Percentiles rank a stretch among this genome's conserved stretches.
Conservation (phyloP, 2,888 invertebrate genomes). For the Sarcophaga variegata region DNA sequence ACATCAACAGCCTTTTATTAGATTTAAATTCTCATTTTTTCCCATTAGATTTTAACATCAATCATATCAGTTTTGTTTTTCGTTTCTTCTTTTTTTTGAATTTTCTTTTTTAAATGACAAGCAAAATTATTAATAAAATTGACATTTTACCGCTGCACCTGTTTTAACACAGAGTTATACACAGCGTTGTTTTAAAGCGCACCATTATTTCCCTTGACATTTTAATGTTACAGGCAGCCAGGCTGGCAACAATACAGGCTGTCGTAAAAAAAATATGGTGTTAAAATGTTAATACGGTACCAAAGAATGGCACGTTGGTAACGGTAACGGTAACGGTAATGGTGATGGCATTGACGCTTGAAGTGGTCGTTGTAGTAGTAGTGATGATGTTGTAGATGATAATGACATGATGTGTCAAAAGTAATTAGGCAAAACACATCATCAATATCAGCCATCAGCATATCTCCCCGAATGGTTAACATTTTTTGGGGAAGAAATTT, state of each 20-base stretch:
- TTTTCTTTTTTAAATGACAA: not conserved
- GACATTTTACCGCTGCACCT: not conserved
- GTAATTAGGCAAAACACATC: constrained; percentile 70
- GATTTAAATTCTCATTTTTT: constrained; percentile 4
- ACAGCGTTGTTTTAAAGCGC: not conserved
- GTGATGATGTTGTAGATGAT: not conserved
- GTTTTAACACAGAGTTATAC: not conserved
- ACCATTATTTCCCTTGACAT: constrained; percentile 33
- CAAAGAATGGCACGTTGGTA: constrained; percentile 33
- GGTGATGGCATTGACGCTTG: not conserved
- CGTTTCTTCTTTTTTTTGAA: too few relatives aligned
- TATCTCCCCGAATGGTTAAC: not conserved
- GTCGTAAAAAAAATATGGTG: constrained; percentile 21
- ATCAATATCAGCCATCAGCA: constrained; percentile 31
- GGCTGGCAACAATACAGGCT: not conserved
- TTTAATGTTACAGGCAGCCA: constrained; percentile 39
- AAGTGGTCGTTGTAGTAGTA: not conserved
- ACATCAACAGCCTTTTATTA: not conserved
- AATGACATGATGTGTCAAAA: constrained; percentile 70
- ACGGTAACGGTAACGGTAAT: constrained; percentile 34
- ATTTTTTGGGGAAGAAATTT: not conserved
- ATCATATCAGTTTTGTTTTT: constrained; percentile 11
- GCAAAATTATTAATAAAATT: constrained; percentile 28
- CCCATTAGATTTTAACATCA: constrained; percentile 29
- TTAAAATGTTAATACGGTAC: constrained; percentile 56